Base-by-base conservation (phyloP, 2,113 vertebrate genomes). In the Clarias gariepinus region DNA sequence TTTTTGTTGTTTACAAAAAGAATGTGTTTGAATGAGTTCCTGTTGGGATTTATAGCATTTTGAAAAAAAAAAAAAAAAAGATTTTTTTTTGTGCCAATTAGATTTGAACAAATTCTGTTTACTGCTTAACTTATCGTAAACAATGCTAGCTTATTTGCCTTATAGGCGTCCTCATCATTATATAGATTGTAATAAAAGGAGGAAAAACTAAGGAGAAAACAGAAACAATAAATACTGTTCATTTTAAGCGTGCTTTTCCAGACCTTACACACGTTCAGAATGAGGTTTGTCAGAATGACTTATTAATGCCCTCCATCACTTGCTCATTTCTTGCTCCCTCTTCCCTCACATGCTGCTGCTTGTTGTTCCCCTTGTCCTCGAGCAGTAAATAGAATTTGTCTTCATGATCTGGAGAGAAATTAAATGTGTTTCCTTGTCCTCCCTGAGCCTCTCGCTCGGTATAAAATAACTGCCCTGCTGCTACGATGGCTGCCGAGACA, bases 331-430 rank as follows among this genome's bases (percentile, higher is more conserved):
- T 71, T 81, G 60, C 82, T 80, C 30, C 33, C 81, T 84, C 47
- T 86, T 23, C 69, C 84, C n/a, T 63, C n/a, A 16, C 63, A 52
- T 80, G 33, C 82, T 30, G 55, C 13, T 52, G 79, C 78, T 81
- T 23, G 71, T 85, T 57, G 21, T 78, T 81, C 80, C 89, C 64
- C 82, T 23, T 81, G 76, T 92, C 90, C 82, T 77, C 86, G 41
- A 25, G 77, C 85, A 92, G 92, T 90, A 93, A 94, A 93, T 93
- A 92, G 91, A 93, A 93, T 94, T 89, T 91, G 91, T 92, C 92
- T 92, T 86, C 58, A 81, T 92, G 89, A 93, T 94, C 90, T 91
- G 89, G 83, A 82, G 88, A 91, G 89, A 90, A 93, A 94, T 93
- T 92, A 94, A 93, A 93, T 90, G 90, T 88, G 82, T 85, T 87